Evolutionary conservation across 2,888 invertebrate species (phyloP), one percentile per base, ranked within the genome.

Genomic region (Trachelus stipa): DNA sequence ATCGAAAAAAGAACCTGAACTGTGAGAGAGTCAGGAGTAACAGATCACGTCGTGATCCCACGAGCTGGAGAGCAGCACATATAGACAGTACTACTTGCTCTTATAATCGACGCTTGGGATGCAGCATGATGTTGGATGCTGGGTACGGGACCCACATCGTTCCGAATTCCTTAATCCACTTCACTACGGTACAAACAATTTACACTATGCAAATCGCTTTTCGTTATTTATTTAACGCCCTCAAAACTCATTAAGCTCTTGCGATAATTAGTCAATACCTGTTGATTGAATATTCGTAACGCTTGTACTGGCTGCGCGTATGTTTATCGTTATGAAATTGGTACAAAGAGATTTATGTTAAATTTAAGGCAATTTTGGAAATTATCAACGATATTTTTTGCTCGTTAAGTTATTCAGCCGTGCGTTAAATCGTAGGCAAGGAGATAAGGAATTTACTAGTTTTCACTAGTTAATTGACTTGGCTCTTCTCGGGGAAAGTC

Each of bases 1-100:
- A 91, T 91, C 91, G 89, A 90, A 89, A 71, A 71, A 71, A 34
- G 71, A 30, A 31, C 9, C 12, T 56, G 71, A 30, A 71, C 71
- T 34, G 71, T 11, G 71, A 71, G 71, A 71, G 34, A 23, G 56
- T 56, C 56, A 9, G 56, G 23, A 56, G 56, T 56, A 56, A 56
- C 56, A 56, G 23, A 15, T 56, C 56, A 56, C 56, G 56, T 56
- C 56, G 56, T 56, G 56, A 56, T 56, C 23, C 56, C 23, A 56
- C 2, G 56, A 56, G 56, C 56, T 56, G 56, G 56, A 56, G 56
- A 23, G 56, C 23, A 56, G 2, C 9, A 23, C 56, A 9, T 56
- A 15, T 12, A 15, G 37, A 56, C 6, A 9, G 56, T 56, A 9
- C 56, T 56, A 1, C 23, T 56, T 56, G 56, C 56, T 23, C 40